Evolutionary conservation across 2,888 invertebrate genomes (phyloP).

Genomic region (Catocala fraxini): DNA sequence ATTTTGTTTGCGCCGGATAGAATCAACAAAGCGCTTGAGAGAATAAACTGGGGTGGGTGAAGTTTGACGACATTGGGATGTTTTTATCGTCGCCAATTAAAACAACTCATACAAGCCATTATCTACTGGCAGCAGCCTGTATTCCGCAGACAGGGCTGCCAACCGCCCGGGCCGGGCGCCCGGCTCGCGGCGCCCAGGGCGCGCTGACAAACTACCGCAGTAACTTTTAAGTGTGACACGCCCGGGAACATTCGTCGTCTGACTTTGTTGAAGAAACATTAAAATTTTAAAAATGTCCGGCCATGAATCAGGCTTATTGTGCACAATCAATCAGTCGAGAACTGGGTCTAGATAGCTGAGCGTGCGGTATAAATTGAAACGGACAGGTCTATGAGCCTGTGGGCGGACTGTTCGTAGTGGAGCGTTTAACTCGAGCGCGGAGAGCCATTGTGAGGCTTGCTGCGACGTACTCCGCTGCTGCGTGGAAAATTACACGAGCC

Average conservation of each 20-base stretch:
- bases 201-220: too few relatives aligned
- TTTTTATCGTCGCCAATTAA: constrained; percentile 42
- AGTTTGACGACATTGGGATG: constrained; percentile 24
- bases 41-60: constrained; percentile 28
- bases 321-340: constrained; percentile 45
- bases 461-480: constrained; percentile 9
- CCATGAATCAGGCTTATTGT: constrained; percentile 43
- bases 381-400: constrained; percentile 31
- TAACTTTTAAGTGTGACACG: constrained; percentile 7
- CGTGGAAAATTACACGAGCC: constrained; percentile 14
- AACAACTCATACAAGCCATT: constrained; percentile 32
- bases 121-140: constrained; percentile 4
- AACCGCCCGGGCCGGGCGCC: too few relatives aligned
- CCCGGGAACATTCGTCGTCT: constrained; percentile 18
- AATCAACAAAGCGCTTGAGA: constrained; percentile 32
- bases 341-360: constrained; percentile 40
- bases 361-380: constrained; percentile 41
- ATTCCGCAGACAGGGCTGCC: not conserved
- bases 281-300: constrained; percentile 36
- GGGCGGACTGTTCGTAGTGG: constrained; percentile 13
- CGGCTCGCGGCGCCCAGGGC: too few relatives aligned
- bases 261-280: constrained; percentile 20
- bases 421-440: constrained; percentile 8
- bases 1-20: constrained; percentile 36
- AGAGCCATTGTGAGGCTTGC: constrained; percentile 5